Evolutionary conservation across 1,140 invertebrate genomes (phyloP).

Genomic region (Phocides pigmalion): DNA sequence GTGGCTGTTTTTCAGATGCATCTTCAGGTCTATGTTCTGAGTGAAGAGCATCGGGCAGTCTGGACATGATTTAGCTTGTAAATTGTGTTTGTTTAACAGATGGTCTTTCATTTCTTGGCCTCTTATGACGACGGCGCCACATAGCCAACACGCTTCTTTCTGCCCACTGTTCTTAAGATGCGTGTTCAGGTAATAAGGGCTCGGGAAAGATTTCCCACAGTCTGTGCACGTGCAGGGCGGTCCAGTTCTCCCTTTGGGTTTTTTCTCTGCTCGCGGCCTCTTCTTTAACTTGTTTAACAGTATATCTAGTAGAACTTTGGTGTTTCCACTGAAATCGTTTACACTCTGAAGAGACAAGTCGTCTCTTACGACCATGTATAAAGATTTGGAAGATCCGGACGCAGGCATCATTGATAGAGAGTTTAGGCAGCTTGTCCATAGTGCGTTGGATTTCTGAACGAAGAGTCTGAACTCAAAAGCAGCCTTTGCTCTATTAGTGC

Average conservation of each 20-base stretch:
- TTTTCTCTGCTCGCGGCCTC: constrained; percentile 47
- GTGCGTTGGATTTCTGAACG: constrained; percentile 50
- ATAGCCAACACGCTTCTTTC: constrained; percentile 64
- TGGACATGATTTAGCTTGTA: constrained; percentile 44
- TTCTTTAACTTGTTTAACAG: constrained; percentile 50
- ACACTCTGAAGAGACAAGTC: constrained; percentile 54
- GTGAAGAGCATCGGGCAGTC: constrained; percentile 61
- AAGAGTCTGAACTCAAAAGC: constrained; percentile 62
- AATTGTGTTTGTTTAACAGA: constrained; percentile 50
- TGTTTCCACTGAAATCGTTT: constrained; percentile 54
- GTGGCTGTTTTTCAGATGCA: constrained; percentile 57
- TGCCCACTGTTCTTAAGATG: constrained; percentile 73
- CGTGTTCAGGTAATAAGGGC: constrained; percentile 66
- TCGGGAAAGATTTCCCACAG: constrained; percentile 72
- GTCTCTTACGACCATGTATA: constrained; percentile 61
- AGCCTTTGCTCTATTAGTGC: constrained; percentile 52
- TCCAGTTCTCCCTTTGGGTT: constrained; percentile 51
- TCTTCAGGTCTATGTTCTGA: constrained; percentile 44
- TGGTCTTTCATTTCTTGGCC: constrained; percentile 66
- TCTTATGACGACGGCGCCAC: constrained; percentile 53
- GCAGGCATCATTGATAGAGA: constrained; percentile 40
- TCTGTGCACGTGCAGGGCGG: constrained; percentile 60
- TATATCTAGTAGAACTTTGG: constrained; percentile 48
- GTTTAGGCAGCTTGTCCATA: constrained; percentile 59
- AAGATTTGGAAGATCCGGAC: constrained; percentile 41